Percentiles rank a stretch among this genome's conserved stretches.
Evolutionary conservation across 2,888 invertebrate species (phyloP).

Genomic region (Cheilosia vernalis): DNA sequence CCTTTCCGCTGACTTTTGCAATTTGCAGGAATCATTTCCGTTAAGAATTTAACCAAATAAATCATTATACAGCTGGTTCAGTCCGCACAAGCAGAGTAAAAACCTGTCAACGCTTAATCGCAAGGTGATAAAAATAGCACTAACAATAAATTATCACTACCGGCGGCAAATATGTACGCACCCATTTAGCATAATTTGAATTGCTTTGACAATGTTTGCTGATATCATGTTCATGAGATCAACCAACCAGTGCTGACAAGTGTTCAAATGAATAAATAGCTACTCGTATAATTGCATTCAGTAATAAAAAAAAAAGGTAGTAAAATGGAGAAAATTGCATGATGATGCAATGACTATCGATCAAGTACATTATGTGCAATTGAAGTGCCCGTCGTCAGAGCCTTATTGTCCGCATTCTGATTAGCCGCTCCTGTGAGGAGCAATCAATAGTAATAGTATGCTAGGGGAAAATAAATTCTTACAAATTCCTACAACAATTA

Average conservation of each 20-base stretch:
- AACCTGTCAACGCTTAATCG: too few relatives aligned
- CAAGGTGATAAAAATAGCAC: too few relatives aligned
- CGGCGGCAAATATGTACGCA: too few relatives aligned
- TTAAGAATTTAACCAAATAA: too few relatives aligned
- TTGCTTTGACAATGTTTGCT: conserved; percentile 10
- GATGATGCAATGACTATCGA: not conserved
- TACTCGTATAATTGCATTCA: conserved; percentile 11
- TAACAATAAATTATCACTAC: too few relatives aligned
- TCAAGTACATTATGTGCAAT: not conserved
- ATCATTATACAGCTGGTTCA: too few relatives aligned
- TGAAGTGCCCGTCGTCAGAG: not conserved
- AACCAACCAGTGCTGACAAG: not conserved
- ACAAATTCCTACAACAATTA: too few relatives aligned
- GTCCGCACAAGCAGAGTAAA: too few relatives aligned
- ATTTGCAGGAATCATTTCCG: too few relatives aligned
- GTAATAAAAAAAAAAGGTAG: not conserved
- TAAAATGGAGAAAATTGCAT: not conserved
- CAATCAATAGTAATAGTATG: not conserved
- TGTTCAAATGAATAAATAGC: conserved; percentile 14
- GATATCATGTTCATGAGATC: conserved; percentile 11
- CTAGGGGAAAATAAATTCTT: not conserved
- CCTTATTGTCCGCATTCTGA: conserved; percentile 26
- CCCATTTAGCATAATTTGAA: too few relatives aligned
- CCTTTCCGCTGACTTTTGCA: too few relatives aligned
- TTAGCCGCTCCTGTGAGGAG: conserved; percentile 26